phyloP scores from a whole-genome alignment of 2,797 vertebrate species.

The Mus caroli region DNA sequence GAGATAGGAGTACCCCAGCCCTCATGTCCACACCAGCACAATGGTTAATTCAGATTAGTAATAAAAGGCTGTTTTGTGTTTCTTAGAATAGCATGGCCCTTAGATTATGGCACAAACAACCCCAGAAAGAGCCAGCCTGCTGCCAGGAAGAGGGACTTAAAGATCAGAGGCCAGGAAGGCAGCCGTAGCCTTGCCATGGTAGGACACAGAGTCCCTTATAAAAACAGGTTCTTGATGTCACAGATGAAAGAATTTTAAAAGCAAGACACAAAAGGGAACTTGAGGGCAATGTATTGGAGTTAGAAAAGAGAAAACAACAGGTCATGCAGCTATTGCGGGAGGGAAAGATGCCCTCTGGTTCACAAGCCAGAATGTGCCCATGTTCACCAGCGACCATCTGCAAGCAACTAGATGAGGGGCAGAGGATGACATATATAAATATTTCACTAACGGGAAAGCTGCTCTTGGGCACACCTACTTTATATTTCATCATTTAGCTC shows the following conservation, averaged over 20 bases:
- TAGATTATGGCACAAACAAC: slow-evolving; percentile 44
- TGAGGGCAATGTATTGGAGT: neutral
- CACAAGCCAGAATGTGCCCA: neutral
- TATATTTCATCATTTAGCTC: neutral
- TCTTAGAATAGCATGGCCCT: neutral
- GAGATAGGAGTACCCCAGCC: neutral
- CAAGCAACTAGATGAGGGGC: no score
- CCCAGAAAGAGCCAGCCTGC: neutral
- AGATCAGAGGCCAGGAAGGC: neutral
- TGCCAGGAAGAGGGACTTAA: neutral
- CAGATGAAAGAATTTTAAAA: neutral
- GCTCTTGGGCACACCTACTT: neutral
- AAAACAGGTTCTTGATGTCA: neutral
- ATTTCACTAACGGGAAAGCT: neutral
- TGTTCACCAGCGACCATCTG: neutral
- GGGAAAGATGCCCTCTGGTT: neutral
- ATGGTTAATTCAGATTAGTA: slow-evolving; percentile 61
- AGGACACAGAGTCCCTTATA: neutral
- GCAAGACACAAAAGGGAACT: neutral
- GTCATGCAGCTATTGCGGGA: neutral
- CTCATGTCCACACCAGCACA: slow-evolving; percentile 6
- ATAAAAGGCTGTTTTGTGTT: slow-evolving; percentile 62
- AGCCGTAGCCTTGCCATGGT: neutral
- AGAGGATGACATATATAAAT: neutral
- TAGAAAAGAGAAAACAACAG: neutral